phyloP scores from a whole-genome alignment of 2,888 invertebrate species.

The Lapara coniferarum region DNA sequence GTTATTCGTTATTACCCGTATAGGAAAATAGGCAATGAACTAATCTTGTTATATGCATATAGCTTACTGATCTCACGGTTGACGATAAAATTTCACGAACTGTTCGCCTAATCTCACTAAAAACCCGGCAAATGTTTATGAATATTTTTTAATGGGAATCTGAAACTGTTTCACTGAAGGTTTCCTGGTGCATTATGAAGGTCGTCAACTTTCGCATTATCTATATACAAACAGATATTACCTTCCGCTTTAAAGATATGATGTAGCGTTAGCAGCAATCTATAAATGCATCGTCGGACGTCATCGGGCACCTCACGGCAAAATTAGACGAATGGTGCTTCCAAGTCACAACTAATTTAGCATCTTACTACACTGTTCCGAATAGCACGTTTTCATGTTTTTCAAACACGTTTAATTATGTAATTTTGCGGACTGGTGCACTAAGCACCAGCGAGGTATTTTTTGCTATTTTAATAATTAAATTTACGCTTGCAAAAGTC shows the following conservation, averaged over 20 bases:
- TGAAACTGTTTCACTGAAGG: not conserved
- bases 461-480: not conserved
- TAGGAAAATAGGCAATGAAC: too few relatives aligned
- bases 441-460: not conserved
- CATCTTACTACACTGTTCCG: not conserved
- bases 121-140: not conserved
- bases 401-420: not conserved
- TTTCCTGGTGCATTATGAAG: not conserved
- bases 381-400: not conserved
- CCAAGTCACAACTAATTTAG: not conserved
- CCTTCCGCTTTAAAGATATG: not conserved
- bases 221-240: not conserved
- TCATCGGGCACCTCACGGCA: slow-evolving; percentile 4
- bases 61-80: too few relatives aligned
- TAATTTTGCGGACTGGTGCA: not conserved
- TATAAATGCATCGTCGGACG: slow-evolving; percentile 18
- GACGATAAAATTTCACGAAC: too few relatives aligned
- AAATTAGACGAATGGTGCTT: slow-evolving; percentile 13
- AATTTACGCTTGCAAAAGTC: not conserved
- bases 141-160: not conserved
- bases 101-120: not conserved
- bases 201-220: not conserved
- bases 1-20: too few relatives aligned
- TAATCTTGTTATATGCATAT: too few relatives aligned
- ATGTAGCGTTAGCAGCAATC: not conserved